phyloP scores from a whole-genome alignment of 2,797 vertebrate species.

The Acomys russatus region DNA sequence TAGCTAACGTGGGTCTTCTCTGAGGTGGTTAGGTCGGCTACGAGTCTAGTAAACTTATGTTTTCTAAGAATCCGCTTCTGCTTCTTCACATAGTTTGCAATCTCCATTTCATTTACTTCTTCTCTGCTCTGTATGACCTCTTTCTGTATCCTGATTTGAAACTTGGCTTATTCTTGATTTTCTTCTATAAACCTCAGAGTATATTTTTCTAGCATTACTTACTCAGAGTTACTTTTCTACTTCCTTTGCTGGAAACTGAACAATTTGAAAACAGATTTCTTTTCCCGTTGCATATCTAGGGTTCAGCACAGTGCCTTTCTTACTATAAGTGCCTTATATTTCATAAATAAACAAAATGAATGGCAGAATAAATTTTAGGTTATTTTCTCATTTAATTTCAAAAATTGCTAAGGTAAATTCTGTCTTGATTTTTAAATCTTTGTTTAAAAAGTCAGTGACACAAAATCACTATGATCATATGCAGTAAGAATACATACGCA shows the following conservation, averaged over 20 bases:
- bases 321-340: not conserved
- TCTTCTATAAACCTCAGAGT: not conserved
- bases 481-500: not conserved
- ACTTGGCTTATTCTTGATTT: not conserved
- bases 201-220: slow-evolving; percentile 5
- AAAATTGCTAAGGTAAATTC: slow-evolving; percentile 36
- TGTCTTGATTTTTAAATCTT: slow-evolving; percentile 18
- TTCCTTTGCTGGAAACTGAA: not conserved
- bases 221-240: slow-evolving; percentile 21
- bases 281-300: not conserved
- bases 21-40: not conserved
- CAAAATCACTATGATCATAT: not conserved
- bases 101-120: not conserved
- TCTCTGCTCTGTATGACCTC: not conserved
- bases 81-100: not conserved
- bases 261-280: slow-evolving; percentile 21
- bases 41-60: not conserved
- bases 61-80: not conserved
- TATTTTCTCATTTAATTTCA: slow-evolving; percentile 42
- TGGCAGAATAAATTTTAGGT: slow-evolving; percentile 40
- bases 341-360: slow-evolving; percentile 53
- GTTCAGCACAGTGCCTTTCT: not conserved
- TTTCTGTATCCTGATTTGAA: not conserved
- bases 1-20: not conserved
- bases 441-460: not conserved